Percentiles rank a stretch among this genome's conserved stretches.
phyloP scores from a whole-genome alignment of 2,888 invertebrate species.

The Platycnemis pennipes region DNA sequence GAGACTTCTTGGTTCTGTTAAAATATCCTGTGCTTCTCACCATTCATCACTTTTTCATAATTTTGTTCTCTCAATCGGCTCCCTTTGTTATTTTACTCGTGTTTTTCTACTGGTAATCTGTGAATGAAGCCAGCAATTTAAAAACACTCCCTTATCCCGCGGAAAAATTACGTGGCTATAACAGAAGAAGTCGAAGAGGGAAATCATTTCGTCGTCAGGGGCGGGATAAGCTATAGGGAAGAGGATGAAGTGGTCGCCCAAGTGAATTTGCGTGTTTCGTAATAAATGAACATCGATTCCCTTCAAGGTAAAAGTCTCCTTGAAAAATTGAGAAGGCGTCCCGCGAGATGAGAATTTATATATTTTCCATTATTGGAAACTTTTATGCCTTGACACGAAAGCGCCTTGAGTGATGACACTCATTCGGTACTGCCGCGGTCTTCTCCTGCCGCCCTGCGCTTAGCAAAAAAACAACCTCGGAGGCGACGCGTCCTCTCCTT shows the following conservation, averaged over 20 bases:
- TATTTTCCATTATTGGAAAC: conserved; percentile 57
- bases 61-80: background rate
- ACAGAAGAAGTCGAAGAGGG: background rate
- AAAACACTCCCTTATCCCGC: background rate
- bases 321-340: background rate
- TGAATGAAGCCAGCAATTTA: background rate
- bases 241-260: background rate
- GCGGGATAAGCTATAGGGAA: background rate
- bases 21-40: no score
- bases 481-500: background rate
- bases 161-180: background rate
- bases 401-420: conserved; percentile 31
- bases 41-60: no score
- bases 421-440: conserved; percentile 39
- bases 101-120: background rate
- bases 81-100: background rate
- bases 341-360: conserved; percentile 18
- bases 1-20: no score
- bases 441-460: background rate
- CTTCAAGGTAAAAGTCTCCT: background rate
- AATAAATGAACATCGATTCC: conserved; percentile 1
- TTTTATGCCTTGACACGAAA: conserved; percentile 10
- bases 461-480: background rate
- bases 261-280: conserved; percentile 5
- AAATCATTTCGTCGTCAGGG: background rate